Evolutionary conservation across 2,888 invertebrate genomes (phyloP).

Genomic region (Stenoptilia bipunctidactyla): DNA sequence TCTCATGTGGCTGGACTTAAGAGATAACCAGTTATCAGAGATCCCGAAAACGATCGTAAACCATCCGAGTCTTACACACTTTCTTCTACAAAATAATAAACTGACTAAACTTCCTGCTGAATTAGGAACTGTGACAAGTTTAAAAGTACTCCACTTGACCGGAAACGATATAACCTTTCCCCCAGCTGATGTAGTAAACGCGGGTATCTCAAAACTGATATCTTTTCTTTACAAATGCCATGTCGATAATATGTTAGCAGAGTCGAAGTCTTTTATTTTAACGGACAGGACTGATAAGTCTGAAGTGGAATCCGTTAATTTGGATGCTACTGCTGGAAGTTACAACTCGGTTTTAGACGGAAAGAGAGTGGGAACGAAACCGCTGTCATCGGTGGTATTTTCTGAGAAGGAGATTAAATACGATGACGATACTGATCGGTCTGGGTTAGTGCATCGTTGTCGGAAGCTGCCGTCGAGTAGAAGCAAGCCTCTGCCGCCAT

Average conservation of each 20-base stretch:
- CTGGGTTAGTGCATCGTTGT: conserved; percentile 30
- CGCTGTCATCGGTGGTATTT: conserved; percentile 37
- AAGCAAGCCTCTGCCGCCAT: conserved; percentile 40
- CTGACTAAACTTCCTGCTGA: conserved; percentile 72
- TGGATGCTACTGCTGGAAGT: conserved; percentile 22
- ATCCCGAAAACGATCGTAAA: conserved; percentile 70
- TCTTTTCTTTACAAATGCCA: conserved; percentile 45
- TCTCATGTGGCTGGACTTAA: conserved; percentile 75
- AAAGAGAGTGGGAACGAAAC: conserved; percentile 26
- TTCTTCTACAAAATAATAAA: conserved; percentile 74
- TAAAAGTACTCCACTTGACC: conserved; percentile 73
- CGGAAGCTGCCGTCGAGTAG: conserved; percentile 48
- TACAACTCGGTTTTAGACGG: conserved; percentile 50
- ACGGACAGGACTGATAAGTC: not conserved
- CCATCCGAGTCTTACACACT: conserved; percentile 71
- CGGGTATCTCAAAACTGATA: conserved; percentile 50
- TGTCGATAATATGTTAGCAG: conserved; percentile 21
- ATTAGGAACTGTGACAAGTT: conserved; percentile 69
- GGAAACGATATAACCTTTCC: conserved; percentile 75
- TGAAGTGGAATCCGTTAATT: not conserved
- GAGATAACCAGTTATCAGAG: conserved; percentile 69
- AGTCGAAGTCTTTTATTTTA: not conserved
- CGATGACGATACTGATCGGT: conserved; percentile 26
- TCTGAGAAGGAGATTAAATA: conserved; percentile 39
- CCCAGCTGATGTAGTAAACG: conserved; percentile 57